Base-by-base conservation (phyloP, 2,888 invertebrate genomes). In the Mythimna pallens region DNA sequence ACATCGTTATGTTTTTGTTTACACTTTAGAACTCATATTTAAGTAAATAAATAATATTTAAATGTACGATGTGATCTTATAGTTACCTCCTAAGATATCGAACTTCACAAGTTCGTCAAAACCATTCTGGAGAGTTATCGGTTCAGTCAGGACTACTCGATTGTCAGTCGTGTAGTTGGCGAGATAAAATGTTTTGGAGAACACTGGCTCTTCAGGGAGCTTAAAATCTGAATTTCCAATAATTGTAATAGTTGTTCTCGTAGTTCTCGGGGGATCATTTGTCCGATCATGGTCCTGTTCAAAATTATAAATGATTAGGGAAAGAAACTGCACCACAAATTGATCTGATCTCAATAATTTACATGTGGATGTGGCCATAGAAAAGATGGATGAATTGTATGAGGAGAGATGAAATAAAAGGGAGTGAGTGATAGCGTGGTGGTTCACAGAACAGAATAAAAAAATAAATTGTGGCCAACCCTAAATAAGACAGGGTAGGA, bases 161-260 rank as follows among this genome's bases (percentile, higher is more conserved):
- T 92, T 82, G 22, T 90, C 88, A 9, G 81, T 82, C 1, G 91
- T 92, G 80, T 97, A 97, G 36, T 88, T 88, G 14, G 94, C 96
- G 36, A 91, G 86, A 84, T 97, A 97, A 79, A 93, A 94, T 17
- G 96, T 78, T 84, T 92, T 84, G 3, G 91, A 87, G 87, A 97
- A 97, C 30, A 93, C 87, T 30, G 95, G 96, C 66, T 95, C 94
- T 54, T 94, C 94, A 1, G 96, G 96, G 54, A 96, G 88, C 85
- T 93, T 90, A 78, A 93, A 93, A 55, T 91, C 87, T 20, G 90
- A 82, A 81, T 95, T 93, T 17, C 93, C 91, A 65, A 87, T 78
- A 40, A 97, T 92, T 25, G 87, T 92, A 9, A 96, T 76, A n/a
- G 90, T 92, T 3, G 92, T 91, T 20, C 70, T 84, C 5, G 85